A percentile compares a stretch with the other conserved stretches of the same genome.
These are phyloP conservation scores for Artemia franciscana DNA, from an alignment of 1,140 invertebrate species.

Conservation along the genomic window DNA sequence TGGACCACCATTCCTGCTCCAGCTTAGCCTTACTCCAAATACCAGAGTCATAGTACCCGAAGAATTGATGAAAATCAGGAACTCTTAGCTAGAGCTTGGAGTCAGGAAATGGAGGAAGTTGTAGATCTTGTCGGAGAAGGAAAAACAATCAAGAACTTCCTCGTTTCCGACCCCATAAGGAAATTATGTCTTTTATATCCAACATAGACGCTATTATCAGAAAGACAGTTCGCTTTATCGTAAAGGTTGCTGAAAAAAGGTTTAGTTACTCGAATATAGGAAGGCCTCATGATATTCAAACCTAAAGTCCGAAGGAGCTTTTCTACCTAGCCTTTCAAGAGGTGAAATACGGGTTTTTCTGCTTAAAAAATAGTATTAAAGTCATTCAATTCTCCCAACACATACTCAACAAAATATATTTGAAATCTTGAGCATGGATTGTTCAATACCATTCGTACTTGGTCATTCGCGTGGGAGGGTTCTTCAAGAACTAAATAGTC, in stretches of 20 bases:
- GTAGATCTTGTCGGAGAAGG: background rate
- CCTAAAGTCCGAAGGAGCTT: constrained; percentile 10
- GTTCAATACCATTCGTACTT: background rate
- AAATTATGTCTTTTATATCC: background rate
- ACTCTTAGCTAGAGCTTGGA: background rate
- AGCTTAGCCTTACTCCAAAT: background rate
- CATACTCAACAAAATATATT: background rate
- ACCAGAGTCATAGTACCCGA: background rate
- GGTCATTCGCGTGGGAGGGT: too few species aligned
- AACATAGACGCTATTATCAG: background rate
- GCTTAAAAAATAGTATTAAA: constrained; percentile 19
- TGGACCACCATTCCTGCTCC: background rate
- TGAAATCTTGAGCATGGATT: background rate
- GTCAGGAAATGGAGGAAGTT: too few species aligned
- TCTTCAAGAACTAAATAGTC: too few species aligned
- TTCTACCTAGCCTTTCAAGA: constrained; percentile 13
- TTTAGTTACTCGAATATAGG: constrained; percentile 2
- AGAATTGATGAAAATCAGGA: background rate
- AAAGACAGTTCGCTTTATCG: background rate
- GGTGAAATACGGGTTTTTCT: constrained; percentile 14
- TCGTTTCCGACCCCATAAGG: background rate
- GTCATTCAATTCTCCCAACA: constrained; percentile 12
- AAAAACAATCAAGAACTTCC: background rate
- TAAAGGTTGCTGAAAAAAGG: background rate
- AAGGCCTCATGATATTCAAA: constrained; percentile 10